Evolutionary conservation across 2,888 invertebrate genomes (phyloP), one percentile per base, ranked within the genome.

Genomic region (Ennomos erosarius): DNA sequence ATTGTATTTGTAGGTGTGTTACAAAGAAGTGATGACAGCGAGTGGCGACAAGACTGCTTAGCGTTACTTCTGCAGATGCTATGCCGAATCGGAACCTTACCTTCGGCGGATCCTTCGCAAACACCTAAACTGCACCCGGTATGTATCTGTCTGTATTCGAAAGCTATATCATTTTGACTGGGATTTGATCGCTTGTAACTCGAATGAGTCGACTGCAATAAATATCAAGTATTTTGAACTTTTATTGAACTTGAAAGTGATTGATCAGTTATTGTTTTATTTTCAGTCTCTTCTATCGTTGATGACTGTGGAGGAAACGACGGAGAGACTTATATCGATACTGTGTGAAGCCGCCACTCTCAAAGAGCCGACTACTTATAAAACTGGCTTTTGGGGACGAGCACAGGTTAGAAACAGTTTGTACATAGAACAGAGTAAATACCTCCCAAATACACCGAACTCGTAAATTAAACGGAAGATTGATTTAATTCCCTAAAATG

Each of bases 41-140:
- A 98, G 88, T 99, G 99, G 99, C 95, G 98, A 55, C 98, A 98
- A 81, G 99, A 99, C 81, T 98, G 98, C 76, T 91, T 99, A 34
- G 98, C 98, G 4, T 95, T 97, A 67, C 88, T 99, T 9, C 82
- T 99, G 52, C 97, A 98, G 76, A 94, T 98, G 65, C 89, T 98
- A 9, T 98, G 97, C 82, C 95, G 98, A 64, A 94, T 98, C 52
- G 98, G 98, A 0, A 96, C 98, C 9, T 93, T 94, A 33, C 93
- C 94, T 54, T 85, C 83, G 75, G 75, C 81, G 38, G 94, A 84
- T 80, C 88, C 82, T 46, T 78, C 87, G 46, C 89, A 87, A 43
- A 90, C 89, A 9, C 91, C 91, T 0, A 90, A 90, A 66, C 59
- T 97, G 37, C 97, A 96, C 73, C 95, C 96, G 74, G 95, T 95